Percentiles rank a stretch among this genome's conserved stretches.
These are phyloP conservation scores for Megaceryle alcyon DNA, from an alignment of 2,797 vertebrate species.

Conservation along the genomic window DNA sequence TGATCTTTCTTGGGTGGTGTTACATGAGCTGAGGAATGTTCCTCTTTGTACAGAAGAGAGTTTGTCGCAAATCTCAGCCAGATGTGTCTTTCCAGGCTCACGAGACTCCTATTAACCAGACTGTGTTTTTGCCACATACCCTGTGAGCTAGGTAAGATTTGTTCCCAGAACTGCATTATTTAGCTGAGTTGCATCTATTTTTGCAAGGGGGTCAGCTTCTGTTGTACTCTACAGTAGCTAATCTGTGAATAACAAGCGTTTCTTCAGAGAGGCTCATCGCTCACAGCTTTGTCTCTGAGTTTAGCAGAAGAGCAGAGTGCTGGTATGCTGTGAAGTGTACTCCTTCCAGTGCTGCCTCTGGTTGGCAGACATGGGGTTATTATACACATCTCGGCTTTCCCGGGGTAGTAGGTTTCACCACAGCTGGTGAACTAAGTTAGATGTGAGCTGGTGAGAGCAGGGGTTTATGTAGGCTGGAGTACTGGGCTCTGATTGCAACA, in stretches of 20 bases:
- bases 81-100: not conserved
- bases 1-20: constrained; percentile 52
- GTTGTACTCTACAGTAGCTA: not conserved
- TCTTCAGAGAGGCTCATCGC: not conserved
- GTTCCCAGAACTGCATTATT: not conserved
- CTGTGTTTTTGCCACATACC: not conserved
- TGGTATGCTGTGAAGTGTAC: rapidly evolving
- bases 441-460: not conserved
- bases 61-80: constrained; percentile 35
- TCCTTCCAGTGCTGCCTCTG: not conserved
- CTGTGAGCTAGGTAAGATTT: not conserved
- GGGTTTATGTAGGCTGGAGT: not conserved
- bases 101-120: not conserved
- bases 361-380: not conserved
- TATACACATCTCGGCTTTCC: not conserved
- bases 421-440: not conserved
- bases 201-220: not conserved
- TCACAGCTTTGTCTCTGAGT: not conserved
- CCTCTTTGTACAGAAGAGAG: constrained; percentile 16
- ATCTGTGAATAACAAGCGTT: not conserved
- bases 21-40: constrained; percentile 22
- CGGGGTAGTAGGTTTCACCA: not conserved
- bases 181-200: not conserved
- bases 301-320: not conserved
- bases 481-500: not conserved